Percentiles rank a stretch among this genome's conserved stretches.
Evolutionary conservation across 2,797 vertebrate genomes (phyloP).

Genomic region (Pseudotriccus pelzelni): DNA sequence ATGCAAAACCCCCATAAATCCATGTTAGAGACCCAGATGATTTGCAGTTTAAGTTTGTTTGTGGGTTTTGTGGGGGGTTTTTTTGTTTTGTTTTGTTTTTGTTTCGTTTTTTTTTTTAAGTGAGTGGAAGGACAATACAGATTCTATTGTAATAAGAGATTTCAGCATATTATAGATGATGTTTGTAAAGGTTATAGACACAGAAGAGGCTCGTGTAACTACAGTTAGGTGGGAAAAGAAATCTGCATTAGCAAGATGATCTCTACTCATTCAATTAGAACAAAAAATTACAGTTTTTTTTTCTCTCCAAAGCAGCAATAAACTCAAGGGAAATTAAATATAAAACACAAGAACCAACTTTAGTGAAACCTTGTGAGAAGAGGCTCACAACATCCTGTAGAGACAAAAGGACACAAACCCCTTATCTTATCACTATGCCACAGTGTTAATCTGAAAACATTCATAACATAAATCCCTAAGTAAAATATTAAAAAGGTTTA

Average conservation of each 20-base stretch:
- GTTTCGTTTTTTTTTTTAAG: neutral
- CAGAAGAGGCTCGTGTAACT: neutral
- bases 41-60: neutral
- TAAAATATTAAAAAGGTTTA: neutral
- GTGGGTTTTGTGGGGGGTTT: too few relatives aligned
- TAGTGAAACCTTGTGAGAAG: neutral
- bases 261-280: neutral
- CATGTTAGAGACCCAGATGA: neutral
- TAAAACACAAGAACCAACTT: neutral
- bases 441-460: neutral
- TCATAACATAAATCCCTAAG: neutral
- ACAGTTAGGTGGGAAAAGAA: neutral
- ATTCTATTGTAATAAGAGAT: neutral
- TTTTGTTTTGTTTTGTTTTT: too few relatives aligned
- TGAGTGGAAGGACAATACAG: neutral
- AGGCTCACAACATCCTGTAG: neutral
- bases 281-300: neutral
- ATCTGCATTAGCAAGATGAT: neutral
- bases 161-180: neutral
- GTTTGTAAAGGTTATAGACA: neutral
- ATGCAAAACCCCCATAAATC: neutral
- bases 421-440: neutral
- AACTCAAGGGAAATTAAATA: neutral
- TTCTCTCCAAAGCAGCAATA: neutral
- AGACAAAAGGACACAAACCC: neutral